Evolutionary conservation across 2,888 invertebrate genomes (phyloP).

Genomic region (Rhogogaster chlorosoma): DNA sequence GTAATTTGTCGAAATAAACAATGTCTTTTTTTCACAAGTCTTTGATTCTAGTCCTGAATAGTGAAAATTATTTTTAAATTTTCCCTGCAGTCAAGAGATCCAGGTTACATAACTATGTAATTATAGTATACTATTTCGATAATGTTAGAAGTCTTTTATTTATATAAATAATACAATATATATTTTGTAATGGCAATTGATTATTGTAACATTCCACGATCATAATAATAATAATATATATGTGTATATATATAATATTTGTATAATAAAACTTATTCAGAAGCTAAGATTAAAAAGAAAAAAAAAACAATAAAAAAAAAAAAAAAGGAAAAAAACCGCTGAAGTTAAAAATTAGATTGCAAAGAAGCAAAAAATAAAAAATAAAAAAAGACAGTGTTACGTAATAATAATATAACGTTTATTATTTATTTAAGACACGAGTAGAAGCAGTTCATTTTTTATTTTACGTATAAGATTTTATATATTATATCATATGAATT

Average conservation of each 20-base stretch:
- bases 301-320: constrained; percentile 6
- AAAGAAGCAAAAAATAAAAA: constrained; percentile 57
- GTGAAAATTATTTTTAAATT: no score
- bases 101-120: no score
- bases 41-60: no score
- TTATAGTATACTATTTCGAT: background rate
- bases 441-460: background rate
- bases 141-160: background rate
- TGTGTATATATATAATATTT: constrained; percentile 57
- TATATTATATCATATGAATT: background rate
- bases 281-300: background rate
- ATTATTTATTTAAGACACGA: background rate
- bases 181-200: constrained; percentile 26
- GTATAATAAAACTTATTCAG: constrained; percentile 51
- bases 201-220: constrained; percentile 67
- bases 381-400: background rate
- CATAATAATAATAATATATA: constrained; percentile 60
- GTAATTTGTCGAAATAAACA: no score
- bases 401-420: background rate
- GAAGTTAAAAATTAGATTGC: constrained; percentile 31
- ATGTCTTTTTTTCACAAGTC: background rate
- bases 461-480: background rate
- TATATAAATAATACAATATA: constrained; percentile 46
- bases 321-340: no score
- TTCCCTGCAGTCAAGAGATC: no score